Conservation (phyloP, 2,888 invertebrate species). For the Campoplex nolae region DNA sequence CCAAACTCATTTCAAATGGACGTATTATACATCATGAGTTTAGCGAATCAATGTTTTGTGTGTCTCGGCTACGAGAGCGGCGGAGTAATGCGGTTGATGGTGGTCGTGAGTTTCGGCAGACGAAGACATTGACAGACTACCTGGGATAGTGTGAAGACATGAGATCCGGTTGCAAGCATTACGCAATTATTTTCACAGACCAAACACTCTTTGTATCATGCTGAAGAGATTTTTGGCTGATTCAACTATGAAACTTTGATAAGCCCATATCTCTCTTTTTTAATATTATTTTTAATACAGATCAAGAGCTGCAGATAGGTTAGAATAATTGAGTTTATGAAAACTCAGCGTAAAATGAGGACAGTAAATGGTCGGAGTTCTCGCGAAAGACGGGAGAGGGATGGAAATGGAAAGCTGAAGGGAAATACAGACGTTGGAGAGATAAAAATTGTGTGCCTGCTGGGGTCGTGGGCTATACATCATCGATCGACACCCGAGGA, state of each 20-base stretch:
- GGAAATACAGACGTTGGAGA: slow-evolving; percentile 48
- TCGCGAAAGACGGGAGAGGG: slow-evolving; percentile 20
- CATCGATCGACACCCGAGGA: slow-evolving; percentile 55
- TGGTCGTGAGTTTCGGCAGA: slow-evolving; percentile 29
- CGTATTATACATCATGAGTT: slow-evolving; percentile 82
- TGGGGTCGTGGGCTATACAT: slow-evolving; percentile 55
- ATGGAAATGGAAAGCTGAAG: slow-evolving; percentile 3
- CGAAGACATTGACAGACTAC: slow-evolving; percentile 36
- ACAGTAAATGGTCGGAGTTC: slow-evolving; percentile 26
- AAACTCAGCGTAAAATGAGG: slow-evolving; percentile 21
- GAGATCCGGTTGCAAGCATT: neutral
- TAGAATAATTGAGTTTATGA: slow-evolving; percentile 21
- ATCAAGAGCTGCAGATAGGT: neutral
- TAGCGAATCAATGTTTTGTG: slow-evolving; percentile 82
- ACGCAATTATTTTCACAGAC: neutral
- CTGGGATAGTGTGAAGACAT: slow-evolving; percentile 31
- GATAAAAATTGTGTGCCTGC: slow-evolving; percentile 61
- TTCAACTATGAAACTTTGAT: neutral
- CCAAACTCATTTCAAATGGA: slow-evolving; percentile 83
- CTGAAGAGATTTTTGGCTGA: neutral
- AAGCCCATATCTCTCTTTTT: neutral
- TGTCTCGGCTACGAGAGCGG: slow-evolving; percentile 61
- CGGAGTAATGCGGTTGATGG: slow-evolving; percentile 68
- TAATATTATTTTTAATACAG: neutral
- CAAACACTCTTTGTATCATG: neutral